phyloP scores from a whole-genome alignment of 2,113 vertebrate genomes.

The Triplophysa tibetana region DNA sequence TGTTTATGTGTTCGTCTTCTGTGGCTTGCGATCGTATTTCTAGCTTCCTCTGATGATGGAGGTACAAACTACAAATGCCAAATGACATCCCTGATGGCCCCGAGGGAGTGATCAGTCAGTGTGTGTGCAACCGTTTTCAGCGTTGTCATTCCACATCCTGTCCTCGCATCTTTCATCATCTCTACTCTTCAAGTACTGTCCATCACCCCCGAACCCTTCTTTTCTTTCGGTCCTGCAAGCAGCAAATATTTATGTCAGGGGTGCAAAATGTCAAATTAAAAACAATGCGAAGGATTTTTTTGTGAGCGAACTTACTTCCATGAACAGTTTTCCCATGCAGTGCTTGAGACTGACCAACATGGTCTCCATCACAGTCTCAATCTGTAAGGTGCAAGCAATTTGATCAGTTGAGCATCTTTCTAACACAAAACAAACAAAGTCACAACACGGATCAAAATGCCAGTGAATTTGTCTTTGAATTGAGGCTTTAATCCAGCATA shows the following conservation, averaged over 20 bases:
- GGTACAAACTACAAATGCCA: constrained; percentile 35
- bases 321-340: too few species aligned
- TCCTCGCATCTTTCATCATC: constrained; percentile 13
- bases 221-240: neutral
- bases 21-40: constrained; percentile 32
- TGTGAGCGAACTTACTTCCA: too few species aligned
- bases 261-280: too few species aligned
- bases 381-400: neutral
- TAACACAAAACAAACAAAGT: constrained; percentile 17
- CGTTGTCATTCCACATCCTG: constrained; percentile 25
- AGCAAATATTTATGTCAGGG: too few species aligned
- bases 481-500: constrained; percentile 34
- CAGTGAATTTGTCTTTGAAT: constrained; percentile 14
- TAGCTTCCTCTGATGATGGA: constrained; percentile 51
- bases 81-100: constrained; percentile 35
- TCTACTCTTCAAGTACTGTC: neutral
- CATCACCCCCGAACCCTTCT: neutral
- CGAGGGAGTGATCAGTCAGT: constrained; percentile 38
- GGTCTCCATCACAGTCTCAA: neutral
- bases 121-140: neutral
- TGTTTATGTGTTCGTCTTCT: constrained; percentile 48
- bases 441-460: constrained; percentile 28
- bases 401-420: constrained; percentile 17
- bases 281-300: too few species aligned
- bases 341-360: too few species aligned